phyloP scores from a whole-genome alignment of 2,113 vertebrate genomes.

The Galeopterus variegatus region DNA sequence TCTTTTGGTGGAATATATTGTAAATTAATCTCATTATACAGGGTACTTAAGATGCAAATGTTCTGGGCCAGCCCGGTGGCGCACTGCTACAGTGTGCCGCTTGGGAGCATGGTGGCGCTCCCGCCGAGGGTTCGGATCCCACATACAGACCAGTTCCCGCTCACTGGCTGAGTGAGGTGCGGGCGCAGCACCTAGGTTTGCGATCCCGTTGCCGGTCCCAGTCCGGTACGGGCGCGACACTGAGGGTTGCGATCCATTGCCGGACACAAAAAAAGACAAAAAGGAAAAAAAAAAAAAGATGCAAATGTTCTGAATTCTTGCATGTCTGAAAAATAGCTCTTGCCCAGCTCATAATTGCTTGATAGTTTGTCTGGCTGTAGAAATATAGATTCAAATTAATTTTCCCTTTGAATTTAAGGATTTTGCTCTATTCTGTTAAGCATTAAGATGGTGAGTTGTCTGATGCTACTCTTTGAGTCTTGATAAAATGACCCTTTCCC shows the following conservation, averaged over 20 bases:
- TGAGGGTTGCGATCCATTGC: too few relatives aligned
- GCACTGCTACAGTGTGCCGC: too few relatives aligned
- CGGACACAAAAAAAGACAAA: too few relatives aligned
- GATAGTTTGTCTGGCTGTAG: neutral
- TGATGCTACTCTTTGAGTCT: neutral
- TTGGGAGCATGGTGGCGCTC: too few relatives aligned
- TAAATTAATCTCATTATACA: neutral
- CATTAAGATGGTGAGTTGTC: neutral
- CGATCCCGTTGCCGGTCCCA: too few relatives aligned
- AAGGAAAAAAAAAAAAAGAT: too few relatives aligned
- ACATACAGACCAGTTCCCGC: too few relatives aligned
- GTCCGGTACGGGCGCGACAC: too few relatives aligned
- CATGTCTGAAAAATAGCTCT: conserved; percentile 4
- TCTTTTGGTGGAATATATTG: neutral
- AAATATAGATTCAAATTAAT: neutral
- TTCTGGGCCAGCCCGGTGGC: too few relatives aligned
- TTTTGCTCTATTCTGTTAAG: neutral
- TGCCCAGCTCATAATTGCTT: neutral
- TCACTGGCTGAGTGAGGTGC: too few relatives aligned
- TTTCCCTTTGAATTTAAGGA: neutral
- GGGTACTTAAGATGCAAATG: neutral
- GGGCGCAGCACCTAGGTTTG: too few relatives aligned
- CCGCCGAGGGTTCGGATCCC: too few relatives aligned
- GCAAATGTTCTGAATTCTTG: neutral
- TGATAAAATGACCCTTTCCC: neutral